phyloP scores from a whole-genome alignment of 2,113 vertebrate genomes.

The Ciconia boyciana region DNA sequence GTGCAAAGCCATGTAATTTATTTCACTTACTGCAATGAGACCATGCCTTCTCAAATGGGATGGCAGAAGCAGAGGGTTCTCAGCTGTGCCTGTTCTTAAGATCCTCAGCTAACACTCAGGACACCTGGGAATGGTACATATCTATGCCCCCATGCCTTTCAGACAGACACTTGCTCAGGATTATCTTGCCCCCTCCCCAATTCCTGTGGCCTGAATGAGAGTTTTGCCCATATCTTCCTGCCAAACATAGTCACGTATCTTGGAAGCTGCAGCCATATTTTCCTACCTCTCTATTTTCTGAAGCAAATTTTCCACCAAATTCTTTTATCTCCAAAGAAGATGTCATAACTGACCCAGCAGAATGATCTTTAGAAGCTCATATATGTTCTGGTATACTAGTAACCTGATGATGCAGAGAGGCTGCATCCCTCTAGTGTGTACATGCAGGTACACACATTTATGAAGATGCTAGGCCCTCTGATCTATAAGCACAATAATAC shows the following conservation, averaged over 20 bases:
- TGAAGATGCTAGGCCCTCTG: not conserved
- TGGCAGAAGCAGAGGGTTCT: not conserved
- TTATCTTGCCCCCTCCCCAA: not conserved
- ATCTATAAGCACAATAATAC: not conserved
- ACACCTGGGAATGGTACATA: not conserved
- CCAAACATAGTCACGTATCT: not conserved
- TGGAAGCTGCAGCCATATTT: not conserved
- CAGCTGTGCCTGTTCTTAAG: not conserved
- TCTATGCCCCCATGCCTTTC: not conserved
- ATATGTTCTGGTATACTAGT: not conserved
- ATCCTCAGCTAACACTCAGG: not conserved
- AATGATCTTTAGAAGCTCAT: not conserved
- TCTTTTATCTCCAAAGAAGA: not conserved
- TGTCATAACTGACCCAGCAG: not conserved
- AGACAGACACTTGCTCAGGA: not conserved
- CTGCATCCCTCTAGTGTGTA: not conserved
- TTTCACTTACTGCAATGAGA: not conserved
- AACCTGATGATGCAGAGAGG: not conserved
- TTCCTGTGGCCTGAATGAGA: not conserved
- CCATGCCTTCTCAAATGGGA: not conserved
- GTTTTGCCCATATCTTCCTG: not conserved
- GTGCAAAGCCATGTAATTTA: not conserved
- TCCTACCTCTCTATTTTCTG: not conserved
- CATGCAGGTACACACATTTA: not conserved
- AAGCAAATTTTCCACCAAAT: not conserved